Conservation (phyloP, 2,797 vertebrate genomes). For the Eospalax fontanierii region DNA sequence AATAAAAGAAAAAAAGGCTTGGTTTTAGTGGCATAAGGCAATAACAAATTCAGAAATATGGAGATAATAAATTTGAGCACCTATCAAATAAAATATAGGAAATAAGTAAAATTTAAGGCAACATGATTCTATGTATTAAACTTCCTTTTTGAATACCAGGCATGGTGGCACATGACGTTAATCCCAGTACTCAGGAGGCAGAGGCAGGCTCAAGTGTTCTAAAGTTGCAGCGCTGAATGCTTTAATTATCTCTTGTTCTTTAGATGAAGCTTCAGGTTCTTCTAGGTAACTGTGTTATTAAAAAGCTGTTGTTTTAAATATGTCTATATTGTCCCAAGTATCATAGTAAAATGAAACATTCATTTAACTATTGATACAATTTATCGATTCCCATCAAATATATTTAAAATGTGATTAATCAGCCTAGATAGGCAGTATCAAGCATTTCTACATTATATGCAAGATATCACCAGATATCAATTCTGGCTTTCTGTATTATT, state of each 20-base stretch:
- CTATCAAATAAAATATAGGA: neutral
- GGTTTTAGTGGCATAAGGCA: neutral
- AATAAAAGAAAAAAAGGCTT: neutral
- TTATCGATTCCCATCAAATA: too few relatives aligned
- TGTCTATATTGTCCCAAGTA: neutral
- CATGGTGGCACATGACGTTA: too few relatives aligned
- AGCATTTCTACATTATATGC: too few relatives aligned
- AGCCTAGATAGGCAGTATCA: too few relatives aligned
- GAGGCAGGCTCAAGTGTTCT: neutral
- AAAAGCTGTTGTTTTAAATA: neutral
- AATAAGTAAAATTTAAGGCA: neutral
- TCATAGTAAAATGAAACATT: too few relatives aligned
- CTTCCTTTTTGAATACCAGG: too few relatives aligned
- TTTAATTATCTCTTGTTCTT: conserved; percentile 22
- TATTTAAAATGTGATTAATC: too few relatives aligned
- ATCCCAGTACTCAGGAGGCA: too few relatives aligned
- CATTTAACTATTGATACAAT: too few relatives aligned
- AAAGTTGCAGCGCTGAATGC: neutral
- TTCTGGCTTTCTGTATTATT: too few relatives aligned
- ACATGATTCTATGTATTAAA: too few relatives aligned
- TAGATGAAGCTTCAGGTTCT: neutral
- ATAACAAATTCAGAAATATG: neutral
- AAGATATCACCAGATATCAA: too few relatives aligned
- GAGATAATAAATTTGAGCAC: neutral
- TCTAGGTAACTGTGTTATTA: neutral